These are phyloP conservation scores for Biston betularia DNA, from an alignment of 2,888 invertebrate genomes.

Conservation along the genomic window DNA sequence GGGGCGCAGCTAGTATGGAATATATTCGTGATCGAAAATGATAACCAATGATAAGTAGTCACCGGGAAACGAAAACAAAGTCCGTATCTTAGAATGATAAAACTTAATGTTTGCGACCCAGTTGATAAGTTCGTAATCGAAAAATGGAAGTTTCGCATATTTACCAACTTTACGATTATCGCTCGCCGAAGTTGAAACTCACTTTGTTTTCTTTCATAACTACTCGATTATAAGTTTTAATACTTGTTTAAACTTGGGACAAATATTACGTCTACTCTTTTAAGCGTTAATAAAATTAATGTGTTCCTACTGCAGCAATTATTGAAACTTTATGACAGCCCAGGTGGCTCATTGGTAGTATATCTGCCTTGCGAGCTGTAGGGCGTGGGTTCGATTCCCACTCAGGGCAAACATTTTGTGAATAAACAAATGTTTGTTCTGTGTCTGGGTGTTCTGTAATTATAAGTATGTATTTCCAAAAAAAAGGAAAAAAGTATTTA, in stretches of 20 bases:
- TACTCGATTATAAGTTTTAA: constrained; percentile 8
- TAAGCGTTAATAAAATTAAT: not conserved
- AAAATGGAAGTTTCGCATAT: constrained; percentile 7
- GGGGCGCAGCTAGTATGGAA: no score
- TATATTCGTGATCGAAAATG: no score
- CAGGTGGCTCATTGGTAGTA: no score
- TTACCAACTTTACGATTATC: constrained; percentile 11
- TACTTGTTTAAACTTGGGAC: constrained; percentile 3
- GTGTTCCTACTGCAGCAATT: no score
- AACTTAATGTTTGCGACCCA: not conserved
- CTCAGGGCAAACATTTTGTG: no score
- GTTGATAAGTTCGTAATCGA: constrained; percentile 10
- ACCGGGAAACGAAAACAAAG: not conserved
- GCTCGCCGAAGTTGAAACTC: not conserved
- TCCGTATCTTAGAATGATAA: not conserved
- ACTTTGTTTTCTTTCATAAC: constrained; percentile 1
- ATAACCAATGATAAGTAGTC: not conserved
- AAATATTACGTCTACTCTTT: not conserved
- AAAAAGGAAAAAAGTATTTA: no score
- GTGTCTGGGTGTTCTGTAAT: no score
- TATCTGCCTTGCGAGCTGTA: no score
- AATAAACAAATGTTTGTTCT: no score
- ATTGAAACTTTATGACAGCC: no score
- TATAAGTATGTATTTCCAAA: no score
- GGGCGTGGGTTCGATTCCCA: no score